A percentile compares a stretch with the other conserved stretches of the same genome.
Evolutionary conservation across 35 echinoderm and acorn worm genomes (phyloP).

Genomic region (Hemicentrotus pulcherrimus): DNA sequence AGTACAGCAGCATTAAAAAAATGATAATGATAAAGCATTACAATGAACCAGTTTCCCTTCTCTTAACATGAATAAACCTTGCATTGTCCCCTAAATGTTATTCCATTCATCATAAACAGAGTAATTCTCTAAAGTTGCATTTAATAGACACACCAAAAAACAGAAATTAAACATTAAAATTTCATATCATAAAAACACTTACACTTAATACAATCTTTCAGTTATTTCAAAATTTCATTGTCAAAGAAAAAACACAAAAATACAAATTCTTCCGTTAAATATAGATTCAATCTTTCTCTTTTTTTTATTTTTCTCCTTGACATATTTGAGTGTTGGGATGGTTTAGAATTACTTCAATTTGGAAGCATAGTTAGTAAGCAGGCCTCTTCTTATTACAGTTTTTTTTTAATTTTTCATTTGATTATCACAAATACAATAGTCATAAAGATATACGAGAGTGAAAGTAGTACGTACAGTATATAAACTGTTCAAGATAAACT

Average conservation of each 20-base stretch:
- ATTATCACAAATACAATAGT: conserved; percentile 45
- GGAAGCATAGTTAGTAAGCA: conserved; percentile 47
- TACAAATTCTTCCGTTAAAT: conserved; percentile 41
- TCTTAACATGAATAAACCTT: not conserved
- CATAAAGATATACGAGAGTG: conserved; percentile 30
- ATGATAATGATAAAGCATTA: not conserved
- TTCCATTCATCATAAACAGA: conserved; percentile 3
- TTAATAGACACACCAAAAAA: conserved; percentile 29
- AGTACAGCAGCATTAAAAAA: conserved; percentile 13
- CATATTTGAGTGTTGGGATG: conserved; percentile 45
- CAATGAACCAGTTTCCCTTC: not conserved
- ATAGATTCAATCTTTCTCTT: conserved; percentile 29
- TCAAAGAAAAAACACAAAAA: conserved; percentile 54
- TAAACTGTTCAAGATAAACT: conserved; percentile 40
- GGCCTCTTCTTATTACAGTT: conserved; percentile 50
- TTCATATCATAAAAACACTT: conserved; percentile 42
- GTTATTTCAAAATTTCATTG: conserved; percentile 55
- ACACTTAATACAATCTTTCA: conserved; percentile 35
- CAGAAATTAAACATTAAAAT: not conserved
- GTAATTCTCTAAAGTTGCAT: conserved; percentile 17
- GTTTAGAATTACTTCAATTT: conserved; percentile 48
- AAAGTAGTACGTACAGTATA: conserved; percentile 45
- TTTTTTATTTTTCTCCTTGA: conserved; percentile 25
- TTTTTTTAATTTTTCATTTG: not conserved
- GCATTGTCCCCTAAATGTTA: not conserved